Evolutionary conservation across 2,888 invertebrate species (phyloP).

Genomic region (Margaritifera margaritifera): DNA sequence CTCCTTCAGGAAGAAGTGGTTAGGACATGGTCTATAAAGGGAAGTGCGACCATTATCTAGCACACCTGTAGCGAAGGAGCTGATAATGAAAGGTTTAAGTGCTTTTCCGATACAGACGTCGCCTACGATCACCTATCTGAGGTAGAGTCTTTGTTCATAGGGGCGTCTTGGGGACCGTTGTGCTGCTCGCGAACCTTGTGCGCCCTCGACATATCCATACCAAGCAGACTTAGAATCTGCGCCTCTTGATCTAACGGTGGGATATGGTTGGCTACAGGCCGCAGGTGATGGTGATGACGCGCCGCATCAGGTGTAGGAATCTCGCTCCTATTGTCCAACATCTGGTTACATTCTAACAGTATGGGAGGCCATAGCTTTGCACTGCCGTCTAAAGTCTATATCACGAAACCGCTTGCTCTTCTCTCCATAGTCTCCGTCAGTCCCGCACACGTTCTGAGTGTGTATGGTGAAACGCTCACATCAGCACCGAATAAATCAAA

Average conservation of each 20-base stretch:
- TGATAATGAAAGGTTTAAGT: slow-evolving; percentile 4
- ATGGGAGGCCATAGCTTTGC: slow-evolving; percentile 11
- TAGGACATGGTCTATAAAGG: slow-evolving; percentile 7
- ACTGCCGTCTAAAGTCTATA: slow-evolving; percentile 18
- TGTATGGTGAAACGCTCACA: slow-evolving; percentile 11
- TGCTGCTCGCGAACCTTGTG: slow-evolving; percentile 15
- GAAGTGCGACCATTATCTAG: slow-evolving; percentile 14
- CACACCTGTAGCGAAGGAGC: slow-evolving; percentile 10
- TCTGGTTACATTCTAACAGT: slow-evolving; percentile 25
- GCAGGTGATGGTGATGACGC: slow-evolving; percentile 10
- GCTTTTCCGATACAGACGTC: slow-evolving; percentile 17
- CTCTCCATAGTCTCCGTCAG: slow-evolving; percentile 10
- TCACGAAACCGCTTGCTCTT: slow-evolving; percentile 13
- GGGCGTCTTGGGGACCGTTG: slow-evolving; percentile 1
- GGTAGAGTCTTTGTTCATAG: slow-evolving; percentile 12
- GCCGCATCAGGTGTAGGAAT: slow-evolving; percentile 22
- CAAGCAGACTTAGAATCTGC: slow-evolving; percentile 10
- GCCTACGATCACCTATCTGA: slow-evolving; percentile 21
- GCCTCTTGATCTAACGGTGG: slow-evolving; percentile 1
- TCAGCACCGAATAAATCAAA: too few species aligned
- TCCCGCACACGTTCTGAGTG: slow-evolving; percentile 19
- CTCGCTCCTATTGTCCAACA: slow-evolving; percentile 18
- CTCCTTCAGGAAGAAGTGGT: slow-evolving; percentile 2
- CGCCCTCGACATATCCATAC: slow-evolving; percentile 4
- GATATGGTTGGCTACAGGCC: slow-evolving; percentile 1